Base-by-base conservation (phyloP, 2,888 invertebrate species). In the Aphidius colemani region DNA sequence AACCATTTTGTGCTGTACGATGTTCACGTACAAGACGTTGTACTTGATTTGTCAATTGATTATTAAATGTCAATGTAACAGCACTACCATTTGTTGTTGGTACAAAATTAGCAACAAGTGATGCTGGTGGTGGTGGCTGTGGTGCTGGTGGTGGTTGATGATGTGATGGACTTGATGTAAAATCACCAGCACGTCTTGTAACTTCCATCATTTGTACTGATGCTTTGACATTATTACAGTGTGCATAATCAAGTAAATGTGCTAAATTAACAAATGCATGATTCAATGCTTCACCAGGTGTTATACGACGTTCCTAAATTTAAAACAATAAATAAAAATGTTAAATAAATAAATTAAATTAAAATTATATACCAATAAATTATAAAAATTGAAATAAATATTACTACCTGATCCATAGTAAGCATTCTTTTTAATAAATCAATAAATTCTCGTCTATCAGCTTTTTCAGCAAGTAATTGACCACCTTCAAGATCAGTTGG, bases 151-250 rank as follows among this genome's bases (percentile, higher is more conserved):
- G 84, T 49, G 85, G 83, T 76, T 87, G 86, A 75, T 87, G 86
- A 76, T 87, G 86, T 44, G 84, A 79, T 40, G 82, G 79, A 66
- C 79, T 81, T 43, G 77, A 78, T 41, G 78, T 81, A 59, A 58
- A 87, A 83, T 64, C 88, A 78, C 67, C 87, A 78, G 81, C 86
- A 82, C 71, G 85, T 83, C 87, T 85, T 72, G 67, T 78, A 53
- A 89, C 89, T 85, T 98, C 97, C 97, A 98, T 98, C 93, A 97
- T 96, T 82, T 96, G 95, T 13, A 97, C 95, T 76, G 95, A 95
- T 30, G 96, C 95, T 84, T 98, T 97, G 39, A 97, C 96, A 83
- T 96, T 96, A 84, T 95, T 94, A 82, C 96, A 96, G 81, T 97
- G 96, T 10, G 96, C 95, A 84, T 96, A 98, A 83, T 98, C 97